Base-by-base conservation (phyloP, 1,140 invertebrate genomes). In the Caenorhabditis elegans region DNA sequence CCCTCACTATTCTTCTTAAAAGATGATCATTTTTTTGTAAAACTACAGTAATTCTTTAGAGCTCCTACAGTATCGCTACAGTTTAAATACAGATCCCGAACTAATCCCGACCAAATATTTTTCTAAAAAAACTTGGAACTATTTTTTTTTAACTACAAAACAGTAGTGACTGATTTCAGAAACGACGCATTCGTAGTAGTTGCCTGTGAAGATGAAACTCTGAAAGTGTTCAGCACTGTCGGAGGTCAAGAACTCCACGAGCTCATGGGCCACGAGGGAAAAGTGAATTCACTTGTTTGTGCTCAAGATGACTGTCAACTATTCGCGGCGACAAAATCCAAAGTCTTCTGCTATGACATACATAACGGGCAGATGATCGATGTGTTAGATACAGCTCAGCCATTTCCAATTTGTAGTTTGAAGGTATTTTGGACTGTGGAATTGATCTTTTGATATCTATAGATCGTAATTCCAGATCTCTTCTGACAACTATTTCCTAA, bases 181-280 rank as follows among this genome's bases (percentile, higher is more conserved):
- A 89, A 89, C 76, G 88, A 89, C 55, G 87, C 88, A 1, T 89
- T 90, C 82, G 77, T 89, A n/a, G 86, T 85, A 15, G 89, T 89
- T 31, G 87, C 89, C 5, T 89, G 88, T 77, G 88, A 90, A 80
- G 88, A 89, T 80, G 88, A 89, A 77, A 89, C 88, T 19, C 47
- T 89, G 15, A 78, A 89, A 48, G 85, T 89, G 24, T 89, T 89
- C 77, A 82, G 80, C 19, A 85, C 87, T 22, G 86, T 89, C 15
- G 89, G 87, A 3, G 78, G 85, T 26, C 86, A 89, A 83, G 88
- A 89, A 84, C 82, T 89, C 8, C 89, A 90, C 49, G 88, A 89
- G 76, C 76, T 89, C 10, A 86, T 86, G 34, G 86, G 84, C 1
- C 84, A 85, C 53, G 83, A 85, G 34, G 83, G 83, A 83, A 85